Evolutionary conservation across 2,888 invertebrate genomes (phyloP), one percentile per base, ranked within the genome.

Genomic region (Tiliacea citrago): DNA sequence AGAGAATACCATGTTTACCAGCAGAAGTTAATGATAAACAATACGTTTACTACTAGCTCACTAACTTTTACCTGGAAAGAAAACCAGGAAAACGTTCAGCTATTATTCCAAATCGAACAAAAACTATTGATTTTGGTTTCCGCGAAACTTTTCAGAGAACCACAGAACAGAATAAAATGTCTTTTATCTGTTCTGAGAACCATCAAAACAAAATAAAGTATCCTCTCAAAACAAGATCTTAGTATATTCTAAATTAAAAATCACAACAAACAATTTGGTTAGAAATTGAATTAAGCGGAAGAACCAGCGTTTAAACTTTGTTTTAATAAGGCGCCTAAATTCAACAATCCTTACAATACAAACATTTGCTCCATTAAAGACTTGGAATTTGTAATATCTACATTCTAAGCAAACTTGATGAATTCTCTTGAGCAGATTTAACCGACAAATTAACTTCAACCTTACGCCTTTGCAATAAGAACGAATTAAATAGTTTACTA

Each of bases 301-400:
- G 79, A 69, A 82, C 86, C 84, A 88, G 67, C 80, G 71, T 71
- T 88, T 78, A 84, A 85, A 86, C 77, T 85, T 88, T 85, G 80
- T 83, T 86, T 83, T 86, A 83, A 76, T 83, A 86, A 86, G 80
- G 80, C 85, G 75, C 83, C 80, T 82, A 85, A 85, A 75, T 73
- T 84, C 82, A 87, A 87, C 84, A 86, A 87, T 85, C 86, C 85
- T 75, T 75, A 81, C 82, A 86, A 86, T 81, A 75, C 77, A 90
- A 92, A 90, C 89, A 89, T 77, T 87, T 86, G 84, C 87, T 83
- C 88, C 90, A 91, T 92, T 92, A 90, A 90, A 86, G 87, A 87
- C 88, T 87, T 87, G 84, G 85, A 90, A 90, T 86, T 88, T 87
- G 90, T 90, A 92, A 92, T 91, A 89, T 90, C 90, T 91, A 92